Conservation (phyloP, 1,140 invertebrate genomes). For the Aphelinus certus region DNA sequence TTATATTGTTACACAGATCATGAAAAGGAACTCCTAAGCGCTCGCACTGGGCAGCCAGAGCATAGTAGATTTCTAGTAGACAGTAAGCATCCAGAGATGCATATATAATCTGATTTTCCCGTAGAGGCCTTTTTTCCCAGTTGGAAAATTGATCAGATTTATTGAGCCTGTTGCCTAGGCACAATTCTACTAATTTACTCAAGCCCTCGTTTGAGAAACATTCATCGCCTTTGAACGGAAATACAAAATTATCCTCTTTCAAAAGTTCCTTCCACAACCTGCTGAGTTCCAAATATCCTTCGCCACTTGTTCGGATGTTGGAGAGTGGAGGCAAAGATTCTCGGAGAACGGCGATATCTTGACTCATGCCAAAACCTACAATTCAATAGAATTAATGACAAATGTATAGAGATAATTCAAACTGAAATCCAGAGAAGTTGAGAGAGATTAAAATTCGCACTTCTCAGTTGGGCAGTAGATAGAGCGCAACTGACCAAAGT, state of each 20-base stretch:
- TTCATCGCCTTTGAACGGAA: slow-evolving; percentile 63
- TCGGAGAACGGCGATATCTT: slow-evolving; percentile 70
- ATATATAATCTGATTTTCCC: slow-evolving; percentile 80
- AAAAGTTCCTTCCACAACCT: slow-evolving; percentile 67
- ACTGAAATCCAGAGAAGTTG: too few species aligned
- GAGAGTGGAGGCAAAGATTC: slow-evolving; percentile 66
- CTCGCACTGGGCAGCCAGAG: slow-evolving; percentile 64
- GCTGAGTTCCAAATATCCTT: slow-evolving; percentile 67
- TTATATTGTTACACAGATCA: slow-evolving; percentile 69
- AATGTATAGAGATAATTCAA: too few species aligned
- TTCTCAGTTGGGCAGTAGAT: too few species aligned
- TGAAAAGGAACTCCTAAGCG: slow-evolving; percentile 69
- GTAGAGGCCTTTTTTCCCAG: slow-evolving; percentile 84
- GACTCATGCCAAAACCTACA: slow-evolving; percentile 69
- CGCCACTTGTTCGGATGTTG: slow-evolving; percentile 58
- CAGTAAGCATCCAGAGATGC: slow-evolving; percentile 87
- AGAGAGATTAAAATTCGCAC: too few species aligned
- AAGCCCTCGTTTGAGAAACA: slow-evolving; percentile 66
- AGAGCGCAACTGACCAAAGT: too few species aligned
- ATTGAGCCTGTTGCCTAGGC: slow-evolving; percentile 77
- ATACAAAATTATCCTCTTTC: slow-evolving; percentile 63
- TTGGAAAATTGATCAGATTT: slow-evolving; percentile 89
- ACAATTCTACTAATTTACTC: slow-evolving; percentile 76
- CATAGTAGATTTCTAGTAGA: slow-evolving; percentile 78
- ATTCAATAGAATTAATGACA: too few species aligned